Evolutionary conservation across 2,888 invertebrate species (phyloP), one percentile per base, ranked within the genome.

Genomic region (Mycalesis mineus): DNA sequence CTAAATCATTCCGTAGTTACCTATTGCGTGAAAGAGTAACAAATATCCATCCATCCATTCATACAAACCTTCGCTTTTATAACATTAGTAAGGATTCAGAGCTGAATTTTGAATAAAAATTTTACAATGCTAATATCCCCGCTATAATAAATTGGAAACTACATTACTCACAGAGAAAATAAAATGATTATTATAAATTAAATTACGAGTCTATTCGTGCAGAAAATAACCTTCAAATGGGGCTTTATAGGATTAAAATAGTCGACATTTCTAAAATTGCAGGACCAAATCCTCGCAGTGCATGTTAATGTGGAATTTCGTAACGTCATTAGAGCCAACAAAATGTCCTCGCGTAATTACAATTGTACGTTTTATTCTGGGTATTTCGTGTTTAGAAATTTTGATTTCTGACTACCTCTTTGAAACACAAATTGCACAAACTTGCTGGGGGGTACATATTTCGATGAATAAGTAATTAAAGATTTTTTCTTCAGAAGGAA

Each of bases 261-360:
- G 47, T 33, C 11, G 37, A 37, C 49, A 49, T 39, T 49, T 37
- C 49, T 49, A 49, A 49, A 49, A 49, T 49, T 49, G 37, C 39
- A 37, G 49, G 49, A 49, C 49, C 37, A 49, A 49, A 39, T 49
- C 49, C 49, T 49, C 49, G 48, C 33, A 39, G 37, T 49, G 49
- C 49, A 49, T 49, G 37, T 28, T 49, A 49, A 49, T 49, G 49
- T 39, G 37, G 28, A 39, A 39, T 14, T 49, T 39, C 22, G 37
- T 37, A 49, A 49, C 49, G 49, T 49, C 49, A 39, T 49, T 49
- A 49, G 13, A 22, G 49, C 17, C 28, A 39, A 49, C 39, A 49
- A 13, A 49, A 49, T 49, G 49, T 37, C 15, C 47, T 15, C 15
- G 13, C 33, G n/a, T 28, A 33, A 28, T 44, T n/a, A 31, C 9